Conservation (phyloP, 2,113 vertebrate species). For the Polypterus senegalus region DNA sequence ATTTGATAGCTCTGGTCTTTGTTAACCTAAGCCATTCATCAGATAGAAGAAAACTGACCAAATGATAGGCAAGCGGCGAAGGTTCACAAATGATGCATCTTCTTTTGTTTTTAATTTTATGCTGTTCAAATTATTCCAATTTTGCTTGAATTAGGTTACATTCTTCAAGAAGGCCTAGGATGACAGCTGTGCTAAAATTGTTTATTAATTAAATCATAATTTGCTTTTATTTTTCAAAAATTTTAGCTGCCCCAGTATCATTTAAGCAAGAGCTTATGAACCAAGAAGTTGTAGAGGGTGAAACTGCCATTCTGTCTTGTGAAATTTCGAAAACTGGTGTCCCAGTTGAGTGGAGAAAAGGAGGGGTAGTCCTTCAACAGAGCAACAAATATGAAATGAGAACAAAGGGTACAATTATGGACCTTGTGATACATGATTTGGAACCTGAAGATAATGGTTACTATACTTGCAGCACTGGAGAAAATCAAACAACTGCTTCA, state of each 20-base stretch:
- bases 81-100: too few relatives aligned
- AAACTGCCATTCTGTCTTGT: conserved; percentile 50
- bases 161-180: too few relatives aligned
- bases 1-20: too few relatives aligned
- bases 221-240: conserved; percentile 18
- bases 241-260: conserved; percentile 48
- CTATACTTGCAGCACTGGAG: conserved; percentile 72
- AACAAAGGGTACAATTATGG: conserved; percentile 46
- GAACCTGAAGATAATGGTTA: conserved; percentile 67
- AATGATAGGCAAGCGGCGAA: too few relatives aligned
- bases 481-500: conserved; percentile 67
- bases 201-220: too few relatives aligned
- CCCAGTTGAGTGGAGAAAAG: conserved; percentile 72
- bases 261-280: conserved; percentile 66
- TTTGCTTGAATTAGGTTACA: too few relatives aligned
- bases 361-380: conserved; percentile 55
- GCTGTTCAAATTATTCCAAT: too few relatives aligned
- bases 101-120: too few relatives aligned
- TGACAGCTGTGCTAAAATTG: too few relatives aligned
- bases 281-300: conserved; percentile 55
- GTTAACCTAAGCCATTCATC: too few relatives aligned
- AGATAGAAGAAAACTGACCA: too few relatives aligned
- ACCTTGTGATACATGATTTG: conserved; percentile 56
- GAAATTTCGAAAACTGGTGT: conserved; percentile 53
- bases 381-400: conserved; percentile 62